A percentile compares a stretch with the other conserved stretches of the same genome.
Evolutionary conservation across 2,888 invertebrate species (phyloP).

Genomic region (Candidula unifasciata): DNA sequence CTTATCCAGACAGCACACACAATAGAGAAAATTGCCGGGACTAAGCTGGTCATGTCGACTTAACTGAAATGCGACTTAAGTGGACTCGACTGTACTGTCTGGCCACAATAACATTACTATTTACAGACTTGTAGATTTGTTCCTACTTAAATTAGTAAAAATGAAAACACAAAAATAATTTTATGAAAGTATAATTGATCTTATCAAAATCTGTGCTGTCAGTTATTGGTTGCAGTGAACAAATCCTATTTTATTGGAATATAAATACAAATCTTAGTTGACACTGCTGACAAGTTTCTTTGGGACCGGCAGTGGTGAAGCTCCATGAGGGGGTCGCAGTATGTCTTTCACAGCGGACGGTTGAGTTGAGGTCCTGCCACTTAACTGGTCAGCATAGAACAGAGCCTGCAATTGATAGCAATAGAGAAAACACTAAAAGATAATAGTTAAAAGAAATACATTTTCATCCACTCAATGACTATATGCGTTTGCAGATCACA

Average conservation of each 20-base stretch:
- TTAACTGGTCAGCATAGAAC: conserved; percentile 76
- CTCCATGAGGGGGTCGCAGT: conserved; percentile 14
- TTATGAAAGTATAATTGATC: neutral
- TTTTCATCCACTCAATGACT: no score
- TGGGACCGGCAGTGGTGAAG: conserved; percentile 24
- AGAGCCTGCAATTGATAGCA: conserved; percentile 68
- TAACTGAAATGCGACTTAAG: no score
- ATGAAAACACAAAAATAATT: neutral
- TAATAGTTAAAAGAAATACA: no score
- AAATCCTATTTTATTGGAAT: neutral
- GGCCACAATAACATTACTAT: no score
- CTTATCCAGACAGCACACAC: no score
- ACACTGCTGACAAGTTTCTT: conserved; percentile 28
- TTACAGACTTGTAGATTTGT: no score
- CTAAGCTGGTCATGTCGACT: no score
- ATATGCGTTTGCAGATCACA: no score
- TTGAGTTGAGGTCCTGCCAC: conserved; percentile 66
- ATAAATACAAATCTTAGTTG: conserved; percentile 13
- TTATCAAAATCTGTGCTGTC: neutral
- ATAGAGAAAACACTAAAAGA: no score
- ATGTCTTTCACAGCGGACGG: conserved; percentile 23
- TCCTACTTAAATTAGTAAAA: neutral
- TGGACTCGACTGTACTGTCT: no score
- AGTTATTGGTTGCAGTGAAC: neutral
- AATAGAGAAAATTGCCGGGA: no score